phyloP scores from a whole-genome alignment of 2,797 vertebrate genomes.

The Helarctos malayanus region DNA sequence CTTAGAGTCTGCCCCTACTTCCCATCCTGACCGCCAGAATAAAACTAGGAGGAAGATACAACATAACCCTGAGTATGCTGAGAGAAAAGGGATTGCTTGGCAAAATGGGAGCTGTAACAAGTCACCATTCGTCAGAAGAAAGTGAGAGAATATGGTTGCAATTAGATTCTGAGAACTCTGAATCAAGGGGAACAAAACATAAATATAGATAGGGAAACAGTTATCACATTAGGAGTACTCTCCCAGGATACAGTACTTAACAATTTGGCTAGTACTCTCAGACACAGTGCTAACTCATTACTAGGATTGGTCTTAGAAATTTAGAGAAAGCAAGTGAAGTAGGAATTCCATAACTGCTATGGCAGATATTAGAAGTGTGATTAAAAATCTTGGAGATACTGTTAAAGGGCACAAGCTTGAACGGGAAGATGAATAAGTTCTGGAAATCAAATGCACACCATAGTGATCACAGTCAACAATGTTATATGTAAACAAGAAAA shows the following conservation, averaged over 20 bases:
- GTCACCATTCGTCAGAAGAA: background rate
- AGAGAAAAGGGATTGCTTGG: background rate
- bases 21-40: background rate
- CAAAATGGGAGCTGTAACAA: background rate
- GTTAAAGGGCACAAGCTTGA: background rate
- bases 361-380: background rate
- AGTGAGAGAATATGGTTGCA: background rate
- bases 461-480: background rate
- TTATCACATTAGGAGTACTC: background rate
- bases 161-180: background rate
- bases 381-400: background rate
- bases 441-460: background rate
- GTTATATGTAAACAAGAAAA: background rate
- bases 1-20: fast-evolving
- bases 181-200: background rate
- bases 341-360: background rate
- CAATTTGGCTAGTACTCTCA: background rate
- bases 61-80: background rate
- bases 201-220: background rate
- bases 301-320: background rate
- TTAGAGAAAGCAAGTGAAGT: background rate
- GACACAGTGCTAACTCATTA: background rate
- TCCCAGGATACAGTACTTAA: background rate
- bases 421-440: background rate
- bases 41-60: background rate